These are phyloP conservation scores for Ornithoptera priamus DNA, from an alignment of 2,888 invertebrate genomes.

Conservation along the genomic window DNA sequence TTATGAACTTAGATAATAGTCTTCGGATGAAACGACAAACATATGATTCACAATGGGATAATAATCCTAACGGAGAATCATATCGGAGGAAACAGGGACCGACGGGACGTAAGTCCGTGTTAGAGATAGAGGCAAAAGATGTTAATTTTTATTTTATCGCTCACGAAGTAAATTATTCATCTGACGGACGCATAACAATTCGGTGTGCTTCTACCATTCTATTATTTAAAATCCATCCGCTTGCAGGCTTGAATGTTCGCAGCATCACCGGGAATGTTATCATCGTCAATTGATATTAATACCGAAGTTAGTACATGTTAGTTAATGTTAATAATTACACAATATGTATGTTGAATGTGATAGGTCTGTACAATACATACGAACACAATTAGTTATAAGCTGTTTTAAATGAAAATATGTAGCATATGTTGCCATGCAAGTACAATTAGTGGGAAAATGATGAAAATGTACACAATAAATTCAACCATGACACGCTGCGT, in stretches of 20 bases:
- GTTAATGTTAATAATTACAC: constrained; percentile 48
- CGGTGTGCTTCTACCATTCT: constrained; percentile 67
- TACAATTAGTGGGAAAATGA: constrained; percentile 34
- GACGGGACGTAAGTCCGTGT: constrained; percentile 82
- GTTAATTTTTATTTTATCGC: constrained; percentile 37
- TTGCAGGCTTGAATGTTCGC: constrained; percentile 69
- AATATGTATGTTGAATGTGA: constrained; percentile 63
- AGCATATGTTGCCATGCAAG: constrained; percentile 40
- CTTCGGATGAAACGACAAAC: constrained; percentile 71
- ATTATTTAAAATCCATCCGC: constrained; percentile 60
- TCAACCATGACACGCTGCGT: constrained; percentile 37
- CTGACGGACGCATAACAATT: constrained; percentile 72
- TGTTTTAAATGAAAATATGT: constrained; percentile 10
- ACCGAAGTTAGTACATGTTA: constrained; percentile 40
- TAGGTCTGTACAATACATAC: constrained; percentile 67
- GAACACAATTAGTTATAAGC: constrained; percentile 20
- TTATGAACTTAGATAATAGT: constrained; percentile 55
- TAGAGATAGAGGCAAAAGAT: constrained; percentile 44
- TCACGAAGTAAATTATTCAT: constrained; percentile 41
- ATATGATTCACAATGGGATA: constrained; percentile 65
- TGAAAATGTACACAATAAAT: constrained; percentile 58
- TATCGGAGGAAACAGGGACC: constrained; percentile 83
- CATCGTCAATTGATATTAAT: constrained; percentile 57
- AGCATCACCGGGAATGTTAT: constrained; percentile 74
- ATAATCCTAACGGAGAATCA: constrained; percentile 62